Percentiles rank a stretch among this genome's conserved stretches.
Evolutionary conservation across 2,888 invertebrate genomes (phyloP).

Genomic region (Drosophila austrosaltans): DNA sequence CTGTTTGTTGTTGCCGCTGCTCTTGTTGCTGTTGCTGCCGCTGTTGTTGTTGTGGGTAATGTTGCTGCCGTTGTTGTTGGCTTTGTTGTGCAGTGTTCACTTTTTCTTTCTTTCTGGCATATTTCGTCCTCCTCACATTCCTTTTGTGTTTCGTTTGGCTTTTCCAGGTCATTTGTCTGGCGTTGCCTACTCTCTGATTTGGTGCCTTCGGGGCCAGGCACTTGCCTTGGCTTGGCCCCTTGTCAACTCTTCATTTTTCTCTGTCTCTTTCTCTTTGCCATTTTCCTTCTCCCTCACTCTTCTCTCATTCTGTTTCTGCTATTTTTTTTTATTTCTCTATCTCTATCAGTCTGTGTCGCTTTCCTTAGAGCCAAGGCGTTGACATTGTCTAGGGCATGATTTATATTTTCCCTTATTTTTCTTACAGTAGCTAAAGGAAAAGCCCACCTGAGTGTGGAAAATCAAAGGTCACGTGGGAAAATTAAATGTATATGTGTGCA

Average conservation of each 20-base stretch:
- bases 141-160: slow-evolving; percentile 74
- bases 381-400: slow-evolving; percentile 65
- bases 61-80: slow-evolving; percentile 5
- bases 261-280: slow-evolving; percentile 8
- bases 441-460: slow-evolving; percentile 11
- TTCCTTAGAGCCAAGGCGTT: slow-evolving; percentile 40
- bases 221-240: slow-evolving; percentile 23
- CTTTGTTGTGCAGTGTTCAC: slow-evolving; percentile 46
- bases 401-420: slow-evolving; percentile 56
- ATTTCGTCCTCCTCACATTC: slow-evolving; percentile 57
- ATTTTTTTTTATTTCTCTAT: slow-evolving; percentile 26
- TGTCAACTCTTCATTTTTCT: slow-evolving; percentile 14
- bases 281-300: not conserved
- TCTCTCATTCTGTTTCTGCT: not conserved
- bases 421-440: slow-evolving; percentile 3
- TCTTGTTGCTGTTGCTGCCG: slow-evolving; percentile 34
- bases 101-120: slow-evolving; percentile 43
- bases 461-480: slow-evolving; percentile 48
- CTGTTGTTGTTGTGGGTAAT: not conserved
- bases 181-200: slow-evolving; percentile 17
- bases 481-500: slow-evolving; percentile 33
- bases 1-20: slow-evolving; percentile 34
- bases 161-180: slow-evolving; percentile 74
- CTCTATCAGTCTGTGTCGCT: slow-evolving; percentile 26
- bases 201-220: slow-evolving; percentile 12